Conservation (phyloP, 2,797 vertebrate genomes). For the Tolypeutes matacus region DNA sequence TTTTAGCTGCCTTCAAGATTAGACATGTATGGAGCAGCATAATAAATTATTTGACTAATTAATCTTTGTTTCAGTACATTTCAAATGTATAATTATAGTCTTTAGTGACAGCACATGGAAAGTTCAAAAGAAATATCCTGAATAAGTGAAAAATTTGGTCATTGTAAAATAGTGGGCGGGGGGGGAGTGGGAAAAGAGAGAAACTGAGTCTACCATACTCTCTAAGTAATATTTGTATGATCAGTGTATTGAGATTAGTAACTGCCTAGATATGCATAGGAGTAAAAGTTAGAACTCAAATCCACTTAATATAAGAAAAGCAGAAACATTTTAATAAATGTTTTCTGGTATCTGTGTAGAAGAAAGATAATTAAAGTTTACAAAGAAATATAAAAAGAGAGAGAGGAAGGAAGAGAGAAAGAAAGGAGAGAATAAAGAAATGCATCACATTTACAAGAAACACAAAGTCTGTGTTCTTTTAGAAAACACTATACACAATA, state of each 20-base stretch:
- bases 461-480: background rate
- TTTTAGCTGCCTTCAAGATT: conserved; percentile 59
- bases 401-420: background rate
- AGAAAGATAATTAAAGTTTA: background rate
- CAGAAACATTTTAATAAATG: conserved; percentile 48
- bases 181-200: background rate
- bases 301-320: background rate
- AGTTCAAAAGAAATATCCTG: background rate
- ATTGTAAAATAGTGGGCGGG: background rate
- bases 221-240: background rate
- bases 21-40: background rate
- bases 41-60: conserved; percentile 61
- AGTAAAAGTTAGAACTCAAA: conserved; percentile 49
- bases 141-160: background rate
- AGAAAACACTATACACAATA: conserved; percentile 16
- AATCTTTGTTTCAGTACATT: conserved; percentile 60
- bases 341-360: background rate
- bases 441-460: background rate
- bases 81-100: conserved; percentile 28
- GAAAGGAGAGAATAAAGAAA: background rate
- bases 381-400: background rate
- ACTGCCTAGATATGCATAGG: background rate
- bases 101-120: background rate
- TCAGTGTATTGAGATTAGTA: background rate
- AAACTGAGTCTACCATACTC: background rate